phyloP scores from a whole-genome alignment of 1,140 invertebrate genomes.

The Maniola jurtina region DNA sequence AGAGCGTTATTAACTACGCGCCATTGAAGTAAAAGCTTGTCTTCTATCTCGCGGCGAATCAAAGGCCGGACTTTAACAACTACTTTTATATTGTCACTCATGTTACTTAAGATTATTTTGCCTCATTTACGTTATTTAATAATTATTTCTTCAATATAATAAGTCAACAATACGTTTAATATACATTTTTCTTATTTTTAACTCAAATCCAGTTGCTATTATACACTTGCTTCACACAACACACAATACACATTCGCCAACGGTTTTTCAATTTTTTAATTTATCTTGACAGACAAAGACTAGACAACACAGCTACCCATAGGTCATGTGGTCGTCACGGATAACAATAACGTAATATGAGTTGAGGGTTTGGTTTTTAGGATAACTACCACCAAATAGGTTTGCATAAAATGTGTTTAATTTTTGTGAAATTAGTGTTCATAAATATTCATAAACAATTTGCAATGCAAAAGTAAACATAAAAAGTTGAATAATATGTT shows the following conservation, averaged over 20 bases:
- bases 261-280: slow-evolving; percentile 31
- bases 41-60: slow-evolving; percentile 82
- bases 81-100: slow-evolving; percentile 84
- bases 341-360: too few species aligned
- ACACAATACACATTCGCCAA: slow-evolving; percentile 51
- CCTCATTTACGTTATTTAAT: slow-evolving; percentile 1
- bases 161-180: slow-evolving; percentile 18
- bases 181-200: slow-evolving; percentile 17
- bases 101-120: slow-evolving; percentile 33
- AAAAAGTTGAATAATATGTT: too few species aligned
- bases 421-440: too few species aligned
- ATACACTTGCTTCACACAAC: neutral
- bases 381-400: too few species aligned
- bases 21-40: slow-evolving; percentile 82
- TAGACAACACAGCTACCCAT: too few species aligned
- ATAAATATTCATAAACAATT: too few species aligned
- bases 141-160: slow-evolving; percentile 14
- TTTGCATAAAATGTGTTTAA: too few species aligned
- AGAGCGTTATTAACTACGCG: slow-evolving; percentile 80
- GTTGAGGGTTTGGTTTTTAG: too few species aligned
- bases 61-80: slow-evolving; percentile 87
- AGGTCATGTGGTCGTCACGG: too few species aligned
- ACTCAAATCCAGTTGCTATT: slow-evolving; percentile 8
- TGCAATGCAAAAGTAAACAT: too few species aligned
- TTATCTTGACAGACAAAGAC: neutral